Percentiles rank a stretch among this genome's conserved stretches.
phyloP scores from a whole-genome alignment of 2,797 vertebrate species.

The Mus spretus region DNA sequence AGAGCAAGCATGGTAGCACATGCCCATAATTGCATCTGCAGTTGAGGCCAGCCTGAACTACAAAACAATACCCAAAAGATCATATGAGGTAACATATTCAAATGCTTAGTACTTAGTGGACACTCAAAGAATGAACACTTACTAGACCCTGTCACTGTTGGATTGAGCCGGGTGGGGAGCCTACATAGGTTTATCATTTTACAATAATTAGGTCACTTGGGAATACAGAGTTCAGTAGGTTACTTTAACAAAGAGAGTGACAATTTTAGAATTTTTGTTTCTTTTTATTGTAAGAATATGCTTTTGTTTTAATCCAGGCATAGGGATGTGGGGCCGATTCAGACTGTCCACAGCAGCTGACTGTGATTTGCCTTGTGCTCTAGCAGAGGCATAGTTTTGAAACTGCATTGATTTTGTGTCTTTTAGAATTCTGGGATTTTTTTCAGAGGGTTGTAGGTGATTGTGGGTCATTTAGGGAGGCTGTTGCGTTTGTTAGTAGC shows the following conservation, averaged over 20 bases:
- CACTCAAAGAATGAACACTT: background rate
- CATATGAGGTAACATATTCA: background rate
- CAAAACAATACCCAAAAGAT: background rate
- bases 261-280: background rate
- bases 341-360: background rate
- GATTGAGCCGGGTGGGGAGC: background rate
- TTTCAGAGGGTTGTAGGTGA: background rate
- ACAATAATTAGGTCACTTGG: background rate
- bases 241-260: background rate
- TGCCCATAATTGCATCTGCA: background rate
- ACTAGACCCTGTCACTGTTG: background rate
- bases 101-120: background rate
- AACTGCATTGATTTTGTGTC: background rate
- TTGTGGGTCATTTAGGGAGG: too few species aligned
- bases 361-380: background rate
- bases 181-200: background rate
- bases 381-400: background rate
- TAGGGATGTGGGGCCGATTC: background rate
- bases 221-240: constrained; percentile 23
- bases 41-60: background rate
- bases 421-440: background rate
- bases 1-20: background rate
- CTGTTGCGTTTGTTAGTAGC: background rate
- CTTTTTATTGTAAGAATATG: background rate
- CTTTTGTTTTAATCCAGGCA: background rate